These are phyloP conservation scores for Platycheirus rosarum DNA, from an alignment of 2,888 invertebrate genomes.

Conservation along the genomic window DNA sequence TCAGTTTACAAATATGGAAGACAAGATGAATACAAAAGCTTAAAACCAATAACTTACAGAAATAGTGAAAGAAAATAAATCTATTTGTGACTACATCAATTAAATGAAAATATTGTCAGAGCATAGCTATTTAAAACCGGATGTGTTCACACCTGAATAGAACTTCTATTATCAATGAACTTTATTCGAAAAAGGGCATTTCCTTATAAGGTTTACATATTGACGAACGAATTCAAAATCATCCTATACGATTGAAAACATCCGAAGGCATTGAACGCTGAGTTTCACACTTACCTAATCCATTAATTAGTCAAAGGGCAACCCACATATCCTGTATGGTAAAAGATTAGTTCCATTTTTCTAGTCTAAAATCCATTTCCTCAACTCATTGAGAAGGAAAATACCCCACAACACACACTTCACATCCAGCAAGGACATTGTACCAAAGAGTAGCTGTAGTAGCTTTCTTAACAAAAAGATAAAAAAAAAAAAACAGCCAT, in stretches of 20 bases:
- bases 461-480: too few relatives aligned
- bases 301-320: constrained; percentile 66
- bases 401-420: constrained; percentile 1
- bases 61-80: too few relatives aligned
- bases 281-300: constrained; percentile 63
- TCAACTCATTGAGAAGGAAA: constrained; percentile 57
- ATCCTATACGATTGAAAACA: neutral
- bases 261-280: constrained; percentile 1
- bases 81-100: too few relatives aligned
- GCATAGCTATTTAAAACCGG: too few relatives aligned
- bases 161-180: too few relatives aligned
- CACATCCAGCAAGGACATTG: constrained; percentile 43
- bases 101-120: too few relatives aligned
- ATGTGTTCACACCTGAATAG: too few relatives aligned
- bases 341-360: constrained; percentile 27
- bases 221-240: constrained; percentile 5
- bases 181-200: too few relatives aligned
- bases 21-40: too few relatives aligned
- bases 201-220: too few relatives aligned
- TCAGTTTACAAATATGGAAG: too few relatives aligned
- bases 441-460: neutral
- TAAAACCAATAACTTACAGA: too few relatives aligned
- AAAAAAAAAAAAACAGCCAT: constrained; percentile 19
- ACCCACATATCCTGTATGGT: constrained; percentile 2
- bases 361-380: constrained; percentile 51